Percentiles rank a stretch among this genome's conserved stretches.
These are phyloP conservation scores for Eubasilissa splendida DNA, from an alignment of 2,888 invertebrate genomes.

Conservation along the genomic window DNA sequence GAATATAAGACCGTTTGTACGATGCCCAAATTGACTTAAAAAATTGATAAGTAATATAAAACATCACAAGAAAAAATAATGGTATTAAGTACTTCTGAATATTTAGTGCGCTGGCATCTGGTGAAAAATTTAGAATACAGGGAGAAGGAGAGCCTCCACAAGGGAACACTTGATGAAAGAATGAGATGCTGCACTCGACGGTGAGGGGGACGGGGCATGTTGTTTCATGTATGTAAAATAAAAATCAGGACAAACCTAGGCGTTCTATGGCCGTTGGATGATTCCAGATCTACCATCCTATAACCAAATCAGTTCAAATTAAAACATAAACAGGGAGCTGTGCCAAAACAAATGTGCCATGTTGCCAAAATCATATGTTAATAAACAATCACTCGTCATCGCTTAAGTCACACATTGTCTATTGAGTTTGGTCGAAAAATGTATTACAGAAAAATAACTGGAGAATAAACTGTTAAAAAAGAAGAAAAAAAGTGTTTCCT, in stretches of 20 bases:
- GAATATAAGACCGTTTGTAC: too few relatives aligned
- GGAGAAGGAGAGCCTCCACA: conserved; percentile 4
- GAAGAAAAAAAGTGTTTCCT: too few relatives aligned
- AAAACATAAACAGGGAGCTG: conserved; percentile 52
- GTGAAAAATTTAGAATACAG: conserved; percentile 7
- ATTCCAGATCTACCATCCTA: conserved; percentile 79
- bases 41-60: too few relatives aligned
- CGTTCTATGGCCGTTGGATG: conserved; percentile 78
- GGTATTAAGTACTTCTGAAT: conserved; percentile 10
- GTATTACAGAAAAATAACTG: too few relatives aligned
- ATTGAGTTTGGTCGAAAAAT: too few relatives aligned
- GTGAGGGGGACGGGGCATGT: conserved; percentile 29
- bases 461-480: too few relatives aligned
- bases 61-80: too few relatives aligned
- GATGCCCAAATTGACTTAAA: too few relatives aligned
- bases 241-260: conserved; percentile 75
- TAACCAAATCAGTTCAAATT: conserved; percentile 60
- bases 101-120: conserved; percentile 14
- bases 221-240: conserved; percentile 30
- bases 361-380: conserved; percentile 22
- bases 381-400: conserved; percentile 1
- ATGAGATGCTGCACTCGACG: conserved; percentile 32
- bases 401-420: neutral
- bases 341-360: conserved; percentile 42
- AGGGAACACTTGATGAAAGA: conserved; percentile 3